Conservation (phyloP, 2,113 vertebrate genomes). For the Astatotilapia flaviijosephi region DNA sequence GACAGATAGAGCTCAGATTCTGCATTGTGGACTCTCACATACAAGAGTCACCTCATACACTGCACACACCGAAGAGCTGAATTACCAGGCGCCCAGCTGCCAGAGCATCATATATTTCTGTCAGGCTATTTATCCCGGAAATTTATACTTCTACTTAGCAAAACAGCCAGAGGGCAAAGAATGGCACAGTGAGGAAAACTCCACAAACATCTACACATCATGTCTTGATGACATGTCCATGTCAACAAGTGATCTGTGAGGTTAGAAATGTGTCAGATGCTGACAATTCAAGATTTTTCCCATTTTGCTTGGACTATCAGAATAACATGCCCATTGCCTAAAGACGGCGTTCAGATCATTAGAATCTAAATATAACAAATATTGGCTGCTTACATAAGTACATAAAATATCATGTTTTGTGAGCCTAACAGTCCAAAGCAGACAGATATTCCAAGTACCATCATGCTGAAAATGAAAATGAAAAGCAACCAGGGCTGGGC, state of each 20-base stretch:
- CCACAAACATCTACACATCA: background rate
- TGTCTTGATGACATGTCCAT: background rate
- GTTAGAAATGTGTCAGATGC: background rate
- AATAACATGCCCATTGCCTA: background rate
- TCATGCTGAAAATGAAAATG: background rate
- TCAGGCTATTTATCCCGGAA: background rate
- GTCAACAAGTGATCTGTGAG: background rate
- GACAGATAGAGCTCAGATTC: background rate
- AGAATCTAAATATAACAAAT: background rate
- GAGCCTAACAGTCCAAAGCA: background rate
- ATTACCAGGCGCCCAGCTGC: background rate
- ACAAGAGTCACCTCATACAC: background rate
- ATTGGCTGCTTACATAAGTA: background rate
- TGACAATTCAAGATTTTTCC: background rate
- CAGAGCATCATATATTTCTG: background rate
- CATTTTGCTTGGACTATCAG: background rate
- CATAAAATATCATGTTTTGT: background rate
- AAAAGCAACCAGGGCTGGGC: background rate
- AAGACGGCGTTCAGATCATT: fast-evolving
- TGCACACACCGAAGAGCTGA: background rate
- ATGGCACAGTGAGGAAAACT: background rate
- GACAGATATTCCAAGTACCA: background rate
- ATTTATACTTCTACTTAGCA: background rate
- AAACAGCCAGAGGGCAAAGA: background rate
- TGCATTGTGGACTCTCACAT: background rate